A percentile compares a stretch with the other conserved stretches of the same genome.
Evolutionary conservation across 2,797 vertebrate genomes (phyloP).

Genomic region (Characodon lateralis): DNA sequence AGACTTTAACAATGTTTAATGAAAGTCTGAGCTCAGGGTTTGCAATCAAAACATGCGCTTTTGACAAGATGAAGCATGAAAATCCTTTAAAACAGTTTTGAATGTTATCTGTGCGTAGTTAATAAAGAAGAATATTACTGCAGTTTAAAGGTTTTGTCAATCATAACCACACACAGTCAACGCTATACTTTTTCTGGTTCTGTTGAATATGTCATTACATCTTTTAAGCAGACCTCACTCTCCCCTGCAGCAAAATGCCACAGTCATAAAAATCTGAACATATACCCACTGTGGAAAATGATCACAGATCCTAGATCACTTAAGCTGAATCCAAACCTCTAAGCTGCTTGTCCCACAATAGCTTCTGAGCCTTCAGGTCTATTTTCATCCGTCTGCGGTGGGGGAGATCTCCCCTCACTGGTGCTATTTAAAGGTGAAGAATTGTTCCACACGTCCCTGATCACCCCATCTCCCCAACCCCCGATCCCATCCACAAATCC

Average conservation of each 20-base stretch:
- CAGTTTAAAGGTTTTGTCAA: neutral
- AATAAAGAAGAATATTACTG: neutral
- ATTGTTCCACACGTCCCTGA: conserved; percentile 68
- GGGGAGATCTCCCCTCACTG: conserved; percentile 44
- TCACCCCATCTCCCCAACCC: conserved; percentile 15
- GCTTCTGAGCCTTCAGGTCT: conserved; percentile 64
- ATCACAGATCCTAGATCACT: conserved; percentile 48
- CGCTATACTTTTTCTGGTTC: neutral
- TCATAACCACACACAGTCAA: neutral
- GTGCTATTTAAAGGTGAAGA: conserved; percentile 76
- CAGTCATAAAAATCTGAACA: conserved; percentile 6
- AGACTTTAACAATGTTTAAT: neutral
- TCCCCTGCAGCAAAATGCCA: neutral
- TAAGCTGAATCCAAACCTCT: conserved; percentile 52
- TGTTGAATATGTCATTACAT: conserved; percentile 2
- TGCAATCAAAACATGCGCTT: neutral
- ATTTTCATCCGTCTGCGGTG: conserved; percentile 62
- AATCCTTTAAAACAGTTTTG: neutral
- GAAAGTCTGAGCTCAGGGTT: neutral
- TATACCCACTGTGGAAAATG: conserved; percentile 43
- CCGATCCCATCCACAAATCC: conserved; percentile 51
- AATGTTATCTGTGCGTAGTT: neutral
- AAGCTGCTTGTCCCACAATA: conserved; percentile 75
- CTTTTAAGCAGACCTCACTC: conserved; percentile 5
- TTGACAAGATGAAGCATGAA: neutral